Percentiles rank a stretch among this genome's conserved stretches.
Evolutionary conservation across 1,140 invertebrate species (phyloP).

Genomic region (Pomacea maculata): DNA sequence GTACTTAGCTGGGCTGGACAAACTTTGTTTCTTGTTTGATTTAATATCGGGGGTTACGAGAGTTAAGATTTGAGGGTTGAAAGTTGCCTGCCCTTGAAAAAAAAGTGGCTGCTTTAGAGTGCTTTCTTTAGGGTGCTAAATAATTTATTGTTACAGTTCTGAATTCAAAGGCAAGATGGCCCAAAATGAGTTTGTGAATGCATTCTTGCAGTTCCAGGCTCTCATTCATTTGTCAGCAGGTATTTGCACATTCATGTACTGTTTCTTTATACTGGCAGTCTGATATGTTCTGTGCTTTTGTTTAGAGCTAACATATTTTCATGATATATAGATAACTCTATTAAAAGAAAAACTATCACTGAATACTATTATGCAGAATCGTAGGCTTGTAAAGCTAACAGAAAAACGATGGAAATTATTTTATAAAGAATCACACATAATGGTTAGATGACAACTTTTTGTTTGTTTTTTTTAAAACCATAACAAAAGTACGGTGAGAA

Average conservation of each 20-base stretch:
- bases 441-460: background rate
- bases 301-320: too few relatives aligned
- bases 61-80: background rate
- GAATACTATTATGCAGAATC: too few relatives aligned
- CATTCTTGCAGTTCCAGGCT: constrained; percentile 77
- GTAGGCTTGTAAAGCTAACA: too few relatives aligned
- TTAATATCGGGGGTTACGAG: background rate
- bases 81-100: background rate
- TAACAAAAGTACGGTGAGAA: background rate
- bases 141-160: constrained; percentile 56
- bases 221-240: constrained; percentile 71
- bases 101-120: background rate
- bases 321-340: too few relatives aligned
- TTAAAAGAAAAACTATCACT: too few relatives aligned
- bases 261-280: too few relatives aligned
- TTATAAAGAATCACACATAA: too few relatives aligned
- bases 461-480: background rate
- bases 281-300: too few relatives aligned
- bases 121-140: background rate
- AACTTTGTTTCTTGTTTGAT: too few relatives aligned
- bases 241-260: constrained; percentile 25
- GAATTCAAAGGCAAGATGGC: constrained; percentile 72
- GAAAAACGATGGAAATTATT: too few relatives aligned
- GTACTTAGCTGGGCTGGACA: too few relatives aligned
- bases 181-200: constrained; percentile 74